Percentiles rank a stretch among this genome's conserved stretches.
phyloP scores from a whole-genome alignment of 2,113 vertebrate species.

The Chaetodon auriga region DNA sequence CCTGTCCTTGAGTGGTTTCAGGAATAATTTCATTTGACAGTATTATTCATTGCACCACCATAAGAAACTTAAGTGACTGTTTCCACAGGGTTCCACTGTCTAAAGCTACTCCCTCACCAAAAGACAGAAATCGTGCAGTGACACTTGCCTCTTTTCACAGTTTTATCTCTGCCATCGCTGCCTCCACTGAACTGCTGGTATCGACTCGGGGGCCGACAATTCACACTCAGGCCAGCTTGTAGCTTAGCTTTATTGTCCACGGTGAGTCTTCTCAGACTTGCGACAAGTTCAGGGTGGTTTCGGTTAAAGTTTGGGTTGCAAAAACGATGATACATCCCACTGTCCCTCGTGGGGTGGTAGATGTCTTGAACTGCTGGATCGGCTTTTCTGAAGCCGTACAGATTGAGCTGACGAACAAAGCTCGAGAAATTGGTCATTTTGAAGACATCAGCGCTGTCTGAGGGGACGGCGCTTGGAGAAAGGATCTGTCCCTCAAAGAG shows the following conservation, averaged over 20 bases:
- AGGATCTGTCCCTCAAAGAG: conserved; percentile 86
- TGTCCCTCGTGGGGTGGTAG: not conserved
- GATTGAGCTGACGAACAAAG: conserved; percentile 91
- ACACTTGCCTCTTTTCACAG: conserved; percentile 31
- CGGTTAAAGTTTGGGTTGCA: conserved; percentile 86
- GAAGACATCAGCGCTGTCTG: conserved; percentile 68
- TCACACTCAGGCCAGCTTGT: conserved; percentile 80
- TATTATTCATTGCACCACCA: not conserved
- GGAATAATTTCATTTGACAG: not conserved
- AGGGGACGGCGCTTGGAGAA: conserved; percentile 33
- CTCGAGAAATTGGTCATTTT: conserved; percentile 89
- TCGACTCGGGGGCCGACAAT: conserved; percentile 73
- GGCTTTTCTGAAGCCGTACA: conserved; percentile 89
- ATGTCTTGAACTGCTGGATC: conserved; percentile 16
- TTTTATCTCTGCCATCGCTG: not conserved
- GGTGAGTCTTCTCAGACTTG: conserved; percentile 85
- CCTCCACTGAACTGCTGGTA: conserved; percentile 43
- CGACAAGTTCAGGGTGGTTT: conserved; percentile 84
- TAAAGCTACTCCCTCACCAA: not conserved
- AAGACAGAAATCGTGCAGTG: not conserved
- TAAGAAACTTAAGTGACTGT: too few species aligned
- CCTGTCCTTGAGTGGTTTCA: not conserved
- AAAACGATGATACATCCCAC: conserved; percentile 76
- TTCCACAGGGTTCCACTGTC: too few species aligned
- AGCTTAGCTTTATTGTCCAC: conserved; percentile 87